Percentiles rank a stretch among this genome's conserved stretches.
These are phyloP conservation scores for Caretta caretta DNA, from an alignment of 2,113 vertebrate genomes.

Conservation along the genomic window DNA sequence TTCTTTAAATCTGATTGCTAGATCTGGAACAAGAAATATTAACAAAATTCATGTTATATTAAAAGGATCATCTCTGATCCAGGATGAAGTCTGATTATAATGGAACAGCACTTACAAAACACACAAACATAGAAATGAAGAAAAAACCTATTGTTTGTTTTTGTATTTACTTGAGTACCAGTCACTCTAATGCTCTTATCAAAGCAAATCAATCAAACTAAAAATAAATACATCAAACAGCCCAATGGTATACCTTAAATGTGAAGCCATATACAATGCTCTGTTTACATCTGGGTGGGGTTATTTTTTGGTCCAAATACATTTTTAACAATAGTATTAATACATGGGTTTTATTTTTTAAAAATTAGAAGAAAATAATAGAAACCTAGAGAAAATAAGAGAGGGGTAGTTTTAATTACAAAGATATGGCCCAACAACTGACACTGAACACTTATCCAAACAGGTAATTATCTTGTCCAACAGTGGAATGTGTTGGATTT, in stretches of 20 bases:
- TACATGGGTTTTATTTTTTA: background rate
- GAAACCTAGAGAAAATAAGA: background rate
- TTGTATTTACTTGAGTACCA: background rate
- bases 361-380: background rate
- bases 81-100: background rate
- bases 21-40: background rate
- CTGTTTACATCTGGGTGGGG: background rate
- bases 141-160: accelerated
- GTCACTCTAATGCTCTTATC: background rate
- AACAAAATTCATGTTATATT: background rate
- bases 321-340: background rate
- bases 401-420: background rate
- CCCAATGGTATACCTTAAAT: background rate
- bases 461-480: background rate
- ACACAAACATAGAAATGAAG: background rate
- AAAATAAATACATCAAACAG: background rate
- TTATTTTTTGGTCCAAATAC: background rate
- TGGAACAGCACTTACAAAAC: background rate
- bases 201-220: background rate
- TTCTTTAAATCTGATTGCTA: background rate
- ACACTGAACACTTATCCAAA: background rate
- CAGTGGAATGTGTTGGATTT: background rate
- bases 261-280: background rate
- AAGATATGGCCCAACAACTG: background rate
- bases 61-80: background rate